A percentile compares a stretch with the other conserved stretches of the same genome.
These are phyloP conservation scores for Drosophila paranaensis DNA, from an alignment of 2,888 invertebrate species.

Conservation along the genomic window DNA sequence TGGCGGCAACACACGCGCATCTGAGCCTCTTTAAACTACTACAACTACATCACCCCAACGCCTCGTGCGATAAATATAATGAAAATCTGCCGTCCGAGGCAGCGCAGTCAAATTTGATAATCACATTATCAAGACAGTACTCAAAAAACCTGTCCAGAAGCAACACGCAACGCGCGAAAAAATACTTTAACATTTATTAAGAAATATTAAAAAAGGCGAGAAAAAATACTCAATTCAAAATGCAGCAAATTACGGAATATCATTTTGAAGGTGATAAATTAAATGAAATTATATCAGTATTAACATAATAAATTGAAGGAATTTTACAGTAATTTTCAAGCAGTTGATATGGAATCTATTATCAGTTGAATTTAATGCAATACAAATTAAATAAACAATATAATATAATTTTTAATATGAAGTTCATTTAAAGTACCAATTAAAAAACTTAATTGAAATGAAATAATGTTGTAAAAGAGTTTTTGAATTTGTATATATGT, in stretches of 20 bases:
- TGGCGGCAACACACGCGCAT: constrained; percentile 4
- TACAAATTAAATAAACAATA: no score
- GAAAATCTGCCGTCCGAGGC: constrained; percentile 29
- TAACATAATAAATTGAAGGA: not conserved
- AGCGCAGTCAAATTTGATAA: constrained; percentile 61
- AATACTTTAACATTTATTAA: not conserved
- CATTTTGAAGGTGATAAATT: constrained; percentile 77
- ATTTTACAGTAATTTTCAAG: not conserved
- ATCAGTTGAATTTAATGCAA: no score
- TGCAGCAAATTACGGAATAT: constrained; percentile 77
- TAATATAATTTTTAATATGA: no score
- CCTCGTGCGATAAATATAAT: constrained; percentile 42
- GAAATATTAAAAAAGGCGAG: not conserved
- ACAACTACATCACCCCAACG: constrained; percentile 10
- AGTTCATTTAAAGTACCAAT: no score
- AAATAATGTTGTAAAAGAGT: no score
- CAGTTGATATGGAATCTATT: not conserved
- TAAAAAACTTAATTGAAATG: no score
- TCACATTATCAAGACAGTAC: constrained; percentile 62
- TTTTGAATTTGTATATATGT: no score
- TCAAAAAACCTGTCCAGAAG: constrained; percentile 30
- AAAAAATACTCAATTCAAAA: constrained; percentile 28
- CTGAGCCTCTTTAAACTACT: constrained; percentile 20
- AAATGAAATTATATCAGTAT: not conserved
- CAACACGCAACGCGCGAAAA: constrained; percentile 19